Evolutionary conservation across 2,797 vertebrate genomes (phyloP), one percentile per base, ranked within the genome.

Genomic region (Glossophaga mutica): DNA sequence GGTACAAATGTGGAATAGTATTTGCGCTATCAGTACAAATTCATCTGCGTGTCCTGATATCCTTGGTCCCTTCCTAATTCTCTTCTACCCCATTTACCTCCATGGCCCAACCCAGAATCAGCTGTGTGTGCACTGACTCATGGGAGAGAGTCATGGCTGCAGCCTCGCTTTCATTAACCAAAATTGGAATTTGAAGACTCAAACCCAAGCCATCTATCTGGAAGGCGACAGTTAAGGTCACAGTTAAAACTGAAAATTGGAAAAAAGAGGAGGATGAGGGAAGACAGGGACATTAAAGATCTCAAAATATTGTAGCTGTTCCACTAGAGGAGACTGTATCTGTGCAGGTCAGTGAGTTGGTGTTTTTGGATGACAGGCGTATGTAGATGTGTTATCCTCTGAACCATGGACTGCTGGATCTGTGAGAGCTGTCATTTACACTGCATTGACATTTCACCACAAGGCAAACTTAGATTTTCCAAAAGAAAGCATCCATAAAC

Each of bases 401-500:
- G 39, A 82, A 34, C 46, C 34, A 29, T 29, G 39, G 82, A 32
- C 29, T 18, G 16, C 44, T 65, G 34, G n/a, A 44, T 74, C 79
- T 37, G 19, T 16, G 55, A 93, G 59, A 96, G 29, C 67, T 79
- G 24, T 92, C 89, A 96, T 96, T 94, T 77, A 55, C 70, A 14
- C 67, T 73, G 14, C 62, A n/a, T 46, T 83, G 93, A 93, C 87
- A 88, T 97, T 97, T 93, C 59, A 95, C 87, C 97, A 94, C n/a
- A 39, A 78, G 93, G 94, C 76, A 90, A 87, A 95, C 59, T 98
- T 81, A 57, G 87, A 79, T 76, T 95, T 97, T 94, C 94, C 97
- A 90, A 77, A 96, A 87, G 83, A 88, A 96, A 97, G 76, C 78
- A 37, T 94, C 82, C 83, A 70, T 74, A 87, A 85, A 89, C 95